phyloP scores from a whole-genome alignment of 2,797 vertebrate species.

The Peromyscus nudipes region DNA sequence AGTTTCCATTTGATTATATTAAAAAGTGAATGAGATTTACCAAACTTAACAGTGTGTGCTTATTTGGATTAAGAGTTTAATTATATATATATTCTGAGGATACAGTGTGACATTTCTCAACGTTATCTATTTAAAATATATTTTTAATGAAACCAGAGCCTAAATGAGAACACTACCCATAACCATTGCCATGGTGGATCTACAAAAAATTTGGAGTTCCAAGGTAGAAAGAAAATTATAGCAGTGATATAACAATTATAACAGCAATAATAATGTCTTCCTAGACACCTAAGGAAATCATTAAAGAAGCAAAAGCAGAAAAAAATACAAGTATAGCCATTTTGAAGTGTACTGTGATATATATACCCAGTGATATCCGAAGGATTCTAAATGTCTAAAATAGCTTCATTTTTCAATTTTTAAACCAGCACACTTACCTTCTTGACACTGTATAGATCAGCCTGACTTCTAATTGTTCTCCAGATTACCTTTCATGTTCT shows the following conservation, averaged over 20 bases:
- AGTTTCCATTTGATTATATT: constrained; percentile 5
- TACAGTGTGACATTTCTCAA: not conserved
- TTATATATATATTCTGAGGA: not conserved
- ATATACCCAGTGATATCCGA: not conserved
- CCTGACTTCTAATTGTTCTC: not conserved
- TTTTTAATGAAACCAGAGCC: not conserved
- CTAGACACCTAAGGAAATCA: not conserved
- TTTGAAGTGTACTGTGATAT: not conserved
- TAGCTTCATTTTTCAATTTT: not conserved
- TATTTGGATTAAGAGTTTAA: constrained; percentile 29
- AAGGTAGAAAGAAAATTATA: not conserved
- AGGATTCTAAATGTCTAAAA: not conserved
- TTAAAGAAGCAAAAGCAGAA: not conserved
- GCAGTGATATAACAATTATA: not conserved
- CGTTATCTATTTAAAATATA: not conserved
- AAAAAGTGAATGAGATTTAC: not conserved
- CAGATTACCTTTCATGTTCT: not conserved
- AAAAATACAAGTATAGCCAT: not conserved
- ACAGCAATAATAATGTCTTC: not conserved
- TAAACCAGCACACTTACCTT: not conserved
- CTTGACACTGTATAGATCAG: not conserved
- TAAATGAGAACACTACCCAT: not conserved
- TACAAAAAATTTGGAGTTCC: not conserved
- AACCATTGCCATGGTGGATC: not conserved
- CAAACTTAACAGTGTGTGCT: not conserved